Evolutionary conservation across 2,113 vertebrate species (phyloP).

Genomic region (Cyphomyrus plagiostoma): DNA sequence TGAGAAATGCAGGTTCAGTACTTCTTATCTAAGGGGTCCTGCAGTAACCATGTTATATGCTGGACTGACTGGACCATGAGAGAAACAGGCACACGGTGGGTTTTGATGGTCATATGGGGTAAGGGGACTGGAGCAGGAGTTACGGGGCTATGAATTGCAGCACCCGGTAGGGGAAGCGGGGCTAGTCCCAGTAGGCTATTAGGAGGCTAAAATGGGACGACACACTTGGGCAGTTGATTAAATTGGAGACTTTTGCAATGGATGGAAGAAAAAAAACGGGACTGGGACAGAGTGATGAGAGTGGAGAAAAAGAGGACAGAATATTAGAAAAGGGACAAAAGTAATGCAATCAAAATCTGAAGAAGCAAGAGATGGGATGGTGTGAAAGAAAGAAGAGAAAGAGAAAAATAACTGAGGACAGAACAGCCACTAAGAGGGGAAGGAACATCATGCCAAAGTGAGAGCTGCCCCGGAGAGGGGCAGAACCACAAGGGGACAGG

Average conservation of each 20-base stretch:
- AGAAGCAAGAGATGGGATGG: not conserved
- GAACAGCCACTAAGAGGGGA: not conserved
- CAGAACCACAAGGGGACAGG: slow-evolving; percentile 16
- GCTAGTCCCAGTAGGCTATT: not conserved
- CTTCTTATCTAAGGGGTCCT: not conserved
- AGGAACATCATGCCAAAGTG: not conserved
- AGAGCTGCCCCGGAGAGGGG: not conserved
- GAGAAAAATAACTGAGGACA: not conserved
- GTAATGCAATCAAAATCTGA: not conserved
- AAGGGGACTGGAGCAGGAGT: not conserved
- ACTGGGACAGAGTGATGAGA: not conserved
- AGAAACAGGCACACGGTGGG: not conserved
- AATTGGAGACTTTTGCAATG: not conserved
- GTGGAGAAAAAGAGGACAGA: not conserved
- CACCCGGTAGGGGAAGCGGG: not conserved
- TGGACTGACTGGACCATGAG: no score
- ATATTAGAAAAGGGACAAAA: not conserved
- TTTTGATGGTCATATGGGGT: not conserved
- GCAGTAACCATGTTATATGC: not conserved
- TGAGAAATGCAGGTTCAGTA: not conserved
- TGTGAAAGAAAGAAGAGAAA: not conserved
- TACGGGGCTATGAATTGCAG: not conserved
- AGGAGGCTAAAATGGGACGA: not conserved
- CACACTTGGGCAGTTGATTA: not conserved
- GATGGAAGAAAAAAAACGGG: not conserved